Evolutionary conservation across 1,140 invertebrate genomes (phyloP).

Genomic region (Steinernema feltiae): DNA sequence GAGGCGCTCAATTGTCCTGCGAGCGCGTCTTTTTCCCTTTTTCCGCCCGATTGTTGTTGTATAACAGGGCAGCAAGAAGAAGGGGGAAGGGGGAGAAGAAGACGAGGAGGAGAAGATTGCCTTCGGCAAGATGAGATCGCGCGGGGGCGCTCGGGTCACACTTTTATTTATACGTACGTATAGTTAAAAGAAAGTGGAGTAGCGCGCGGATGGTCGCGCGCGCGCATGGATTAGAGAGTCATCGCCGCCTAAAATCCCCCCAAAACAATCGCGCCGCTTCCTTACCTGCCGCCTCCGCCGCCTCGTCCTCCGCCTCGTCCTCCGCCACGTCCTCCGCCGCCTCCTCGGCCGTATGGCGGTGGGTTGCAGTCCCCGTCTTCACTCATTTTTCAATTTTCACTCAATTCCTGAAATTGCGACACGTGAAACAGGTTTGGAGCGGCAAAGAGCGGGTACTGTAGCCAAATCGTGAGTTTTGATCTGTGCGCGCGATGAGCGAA

Average conservation of each 20-base stretch:
- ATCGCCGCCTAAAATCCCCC: neutral
- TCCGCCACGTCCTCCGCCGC: neutral
- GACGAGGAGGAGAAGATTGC: neutral
- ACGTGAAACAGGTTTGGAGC: too few species aligned
- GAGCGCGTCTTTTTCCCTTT: neutral
- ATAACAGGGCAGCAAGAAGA: neutral
- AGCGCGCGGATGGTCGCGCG: neutral
- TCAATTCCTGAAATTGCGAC: too few species aligned
- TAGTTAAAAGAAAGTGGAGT: neutral
- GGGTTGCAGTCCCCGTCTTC: too few species aligned
- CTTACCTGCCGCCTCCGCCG: neutral
- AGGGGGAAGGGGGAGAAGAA: neutral
- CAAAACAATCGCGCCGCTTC: neutral
- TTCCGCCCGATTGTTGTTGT: neutral
- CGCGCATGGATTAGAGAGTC: neutral
- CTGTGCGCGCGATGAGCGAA: too few species aligned
- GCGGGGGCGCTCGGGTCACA: neutral
- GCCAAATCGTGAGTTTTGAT: too few species aligned
- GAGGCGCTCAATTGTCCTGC: conserved; percentile 5
- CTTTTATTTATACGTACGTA: conserved; percentile 10
- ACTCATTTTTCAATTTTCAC: too few species aligned
- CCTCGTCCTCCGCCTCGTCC: neutral
- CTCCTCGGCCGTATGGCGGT: too few species aligned
- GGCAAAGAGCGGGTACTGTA: too few species aligned
- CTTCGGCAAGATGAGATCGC: neutral